A percentile compares a stretch with the other conserved stretches of the same genome.
Conservation (phyloP, 2,888 invertebrate species). For the Meteorus cinctellus region DNA sequence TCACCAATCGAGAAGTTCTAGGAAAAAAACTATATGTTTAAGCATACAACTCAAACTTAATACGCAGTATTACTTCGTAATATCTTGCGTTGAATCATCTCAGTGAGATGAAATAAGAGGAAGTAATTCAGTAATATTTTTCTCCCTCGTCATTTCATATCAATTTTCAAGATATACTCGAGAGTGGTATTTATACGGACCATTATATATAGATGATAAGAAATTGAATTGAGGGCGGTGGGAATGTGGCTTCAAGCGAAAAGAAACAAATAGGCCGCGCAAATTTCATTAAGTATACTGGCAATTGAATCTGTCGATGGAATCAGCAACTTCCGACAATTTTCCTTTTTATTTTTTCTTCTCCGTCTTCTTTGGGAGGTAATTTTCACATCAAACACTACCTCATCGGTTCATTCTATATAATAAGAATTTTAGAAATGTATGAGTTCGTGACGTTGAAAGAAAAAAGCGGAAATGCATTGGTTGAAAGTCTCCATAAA, state of each 20-base stretch:
- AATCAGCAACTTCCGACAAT: not conserved
- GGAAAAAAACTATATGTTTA: too few species aligned
- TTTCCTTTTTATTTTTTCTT: not conserved
- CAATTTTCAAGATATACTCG: slow-evolving; percentile 3
- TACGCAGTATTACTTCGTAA: too few species aligned
- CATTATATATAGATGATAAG: not conserved
- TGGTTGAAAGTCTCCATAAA: slow-evolving; percentile 25
- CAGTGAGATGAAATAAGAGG: not conserved
- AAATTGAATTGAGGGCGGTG: not conserved
- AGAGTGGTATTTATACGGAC: not conserved
- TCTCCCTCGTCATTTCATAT: not conserved
- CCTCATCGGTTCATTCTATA: not conserved
- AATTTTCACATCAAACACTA: not conserved
- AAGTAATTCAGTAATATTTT: not conserved
- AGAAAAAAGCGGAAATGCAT: slow-evolving; percentile 1
- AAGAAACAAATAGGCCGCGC: not conserved
- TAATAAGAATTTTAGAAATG: not conserved
- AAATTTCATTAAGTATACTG: slow-evolving; percentile 2
- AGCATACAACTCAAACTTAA: too few species aligned
- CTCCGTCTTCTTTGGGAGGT: not conserved
- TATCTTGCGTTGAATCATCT: too few species aligned
- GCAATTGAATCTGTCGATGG: not conserved
- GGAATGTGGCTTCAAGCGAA: not conserved
- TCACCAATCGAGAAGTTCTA: too few species aligned
- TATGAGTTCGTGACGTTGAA: not conserved